Conservation (phyloP, 2,113 vertebrate species). For the Gobius niger region DNA sequence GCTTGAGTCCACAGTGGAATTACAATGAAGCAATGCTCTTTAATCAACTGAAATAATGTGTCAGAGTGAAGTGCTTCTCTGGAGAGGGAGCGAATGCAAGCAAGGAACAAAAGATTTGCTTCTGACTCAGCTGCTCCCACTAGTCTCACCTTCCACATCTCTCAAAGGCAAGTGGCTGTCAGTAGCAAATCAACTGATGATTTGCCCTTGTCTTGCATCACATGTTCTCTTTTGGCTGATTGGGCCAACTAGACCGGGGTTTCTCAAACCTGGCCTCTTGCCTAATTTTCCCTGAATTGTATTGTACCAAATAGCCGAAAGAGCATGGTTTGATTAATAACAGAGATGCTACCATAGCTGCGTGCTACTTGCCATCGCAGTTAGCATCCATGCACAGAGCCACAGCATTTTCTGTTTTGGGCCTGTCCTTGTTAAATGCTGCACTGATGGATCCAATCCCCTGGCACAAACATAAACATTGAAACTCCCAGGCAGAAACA, state of each 20-base stretch:
- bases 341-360: no score
- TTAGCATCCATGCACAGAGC: no score
- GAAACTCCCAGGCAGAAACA: slow-evolving; percentile 32
- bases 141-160: neutral
- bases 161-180: neutral
- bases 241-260: no score
- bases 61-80: neutral
- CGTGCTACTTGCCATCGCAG: no score
- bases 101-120: neutral
- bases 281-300: no score
- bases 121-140: neutral
- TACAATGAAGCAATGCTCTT: neutral
- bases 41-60: neutral
- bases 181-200: neutral
- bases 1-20: slow-evolving; percentile 5
- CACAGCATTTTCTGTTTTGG: no score
- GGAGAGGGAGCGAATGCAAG: neutral
- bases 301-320: no score
- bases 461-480: neutral
- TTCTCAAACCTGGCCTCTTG: no score
- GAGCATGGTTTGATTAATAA: no score
- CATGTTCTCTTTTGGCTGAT: no score
- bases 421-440: neutral
- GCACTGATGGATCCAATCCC: neutral
- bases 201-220: no score